Conservation (phyloP, 1,140 invertebrate species). For the Physella acuta region DNA sequence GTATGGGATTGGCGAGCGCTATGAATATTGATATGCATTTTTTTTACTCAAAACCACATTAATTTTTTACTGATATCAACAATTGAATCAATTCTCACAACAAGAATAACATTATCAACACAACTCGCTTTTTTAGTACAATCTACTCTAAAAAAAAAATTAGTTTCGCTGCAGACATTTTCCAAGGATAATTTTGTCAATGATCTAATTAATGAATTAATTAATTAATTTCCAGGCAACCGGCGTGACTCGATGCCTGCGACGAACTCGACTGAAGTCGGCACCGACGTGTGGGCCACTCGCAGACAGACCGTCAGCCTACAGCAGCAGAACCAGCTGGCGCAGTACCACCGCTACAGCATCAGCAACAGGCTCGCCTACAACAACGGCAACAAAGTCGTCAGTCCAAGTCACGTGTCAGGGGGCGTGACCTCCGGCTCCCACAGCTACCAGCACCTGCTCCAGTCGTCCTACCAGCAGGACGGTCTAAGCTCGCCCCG, state of each 20-base stretch:
- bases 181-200: too few relatives aligned
- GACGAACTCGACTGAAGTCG: not conserved
- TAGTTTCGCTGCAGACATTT: too few relatives aligned
- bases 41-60: too few relatives aligned
- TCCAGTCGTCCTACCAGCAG: not conserved
- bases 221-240: not conserved
- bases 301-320: not conserved
- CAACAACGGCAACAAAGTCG: not conserved
- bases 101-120: too few relatives aligned
- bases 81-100: too few relatives aligned
- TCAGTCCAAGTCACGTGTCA: not conserved
- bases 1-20: too few relatives aligned
- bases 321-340: not conserved
- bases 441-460: not conserved
- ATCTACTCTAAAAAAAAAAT: too few relatives aligned
- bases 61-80: too few relatives aligned
- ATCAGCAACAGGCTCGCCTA: not conserved
- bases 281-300: not conserved
- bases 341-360: not conserved
- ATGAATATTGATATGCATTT: too few relatives aligned
- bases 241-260: not conserved
- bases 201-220: too few relatives aligned
- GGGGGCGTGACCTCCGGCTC: not conserved
- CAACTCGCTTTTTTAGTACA: too few relatives aligned
- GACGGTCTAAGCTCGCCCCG: not conserved